Evolutionary conservation across 2,797 vertebrate species (phyloP).

Genomic region (Phoeniculus purpureus): DNA sequence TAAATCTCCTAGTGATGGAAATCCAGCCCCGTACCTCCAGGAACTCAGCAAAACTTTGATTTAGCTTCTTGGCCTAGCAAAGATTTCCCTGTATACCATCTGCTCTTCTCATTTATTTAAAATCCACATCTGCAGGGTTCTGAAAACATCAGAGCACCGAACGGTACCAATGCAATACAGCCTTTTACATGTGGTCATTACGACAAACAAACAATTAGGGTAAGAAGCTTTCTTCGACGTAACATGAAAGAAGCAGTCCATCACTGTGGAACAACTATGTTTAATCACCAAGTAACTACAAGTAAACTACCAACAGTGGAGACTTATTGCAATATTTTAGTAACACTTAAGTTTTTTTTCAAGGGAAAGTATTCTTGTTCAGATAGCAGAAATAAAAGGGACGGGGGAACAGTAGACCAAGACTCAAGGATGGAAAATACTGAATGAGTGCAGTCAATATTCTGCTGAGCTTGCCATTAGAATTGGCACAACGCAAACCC

Average conservation of each 20-base stretch:
- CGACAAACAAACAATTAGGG: slow-evolving; percentile 41
- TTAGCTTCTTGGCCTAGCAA: slow-evolving; percentile 19
- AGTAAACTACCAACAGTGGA: background rate
- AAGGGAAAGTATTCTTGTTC: background rate
- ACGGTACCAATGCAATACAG: background rate
- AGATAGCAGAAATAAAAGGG: background rate
- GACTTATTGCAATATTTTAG: background rate
- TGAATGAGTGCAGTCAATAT: background rate
- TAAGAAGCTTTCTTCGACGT: background rate
- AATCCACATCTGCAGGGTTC: slow-evolving; percentile 27
- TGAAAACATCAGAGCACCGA: slow-evolving; percentile 5
- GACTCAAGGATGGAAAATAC: background rate
- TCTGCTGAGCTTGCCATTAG: slow-evolving; percentile 1
- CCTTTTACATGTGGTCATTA: background rate
- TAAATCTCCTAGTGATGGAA: background rate
- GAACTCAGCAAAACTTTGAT: slow-evolving; percentile 31
- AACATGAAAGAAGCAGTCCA: background rate
- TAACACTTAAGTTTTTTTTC: background rate
- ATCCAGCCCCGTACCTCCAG: background rate
- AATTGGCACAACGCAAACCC: background rate
- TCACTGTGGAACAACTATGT: background rate
- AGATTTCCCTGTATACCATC: background rate
- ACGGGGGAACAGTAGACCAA: background rate
- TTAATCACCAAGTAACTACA: background rate
- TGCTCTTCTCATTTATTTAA: slow-evolving; percentile 35